phyloP scores from a whole-genome alignment of 2,797 vertebrate species.

The Tapirus indicus region DNA sequence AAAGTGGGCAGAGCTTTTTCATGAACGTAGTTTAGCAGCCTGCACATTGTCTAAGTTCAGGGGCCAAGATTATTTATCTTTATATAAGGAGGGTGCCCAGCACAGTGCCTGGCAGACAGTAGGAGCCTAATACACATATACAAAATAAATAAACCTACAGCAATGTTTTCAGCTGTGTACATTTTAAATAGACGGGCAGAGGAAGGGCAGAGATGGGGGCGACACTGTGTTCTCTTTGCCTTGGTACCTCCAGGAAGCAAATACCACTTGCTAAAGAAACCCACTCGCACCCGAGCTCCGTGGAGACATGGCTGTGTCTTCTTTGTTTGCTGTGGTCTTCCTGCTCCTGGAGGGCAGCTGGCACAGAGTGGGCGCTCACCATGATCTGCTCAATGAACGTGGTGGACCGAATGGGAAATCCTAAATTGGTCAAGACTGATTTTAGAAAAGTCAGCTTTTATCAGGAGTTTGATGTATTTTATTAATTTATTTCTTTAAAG shows the following conservation, averaged over 20 bases:
- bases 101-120: neutral
- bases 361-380: neutral
- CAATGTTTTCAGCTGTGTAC: neutral
- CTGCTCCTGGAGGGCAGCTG: neutral
- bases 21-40: neutral
- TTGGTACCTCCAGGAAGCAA: neutral
- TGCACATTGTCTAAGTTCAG: neutral
- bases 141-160: neutral
- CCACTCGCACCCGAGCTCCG: neutral
- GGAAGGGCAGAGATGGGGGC: neutral
- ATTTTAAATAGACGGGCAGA: neutral
- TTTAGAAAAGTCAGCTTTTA: neutral
- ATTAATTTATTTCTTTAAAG: conserved; percentile 37
- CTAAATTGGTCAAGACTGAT: neutral
- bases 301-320: neutral
- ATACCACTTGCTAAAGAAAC: neutral
- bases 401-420: neutral
- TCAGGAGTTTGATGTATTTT: neutral
- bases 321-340: neutral
- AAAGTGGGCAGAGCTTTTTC: neutral
- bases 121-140: neutral
- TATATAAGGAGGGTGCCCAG: neutral
- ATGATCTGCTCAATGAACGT: neutral
- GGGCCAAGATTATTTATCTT: neutral
- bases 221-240: neutral